A percentile compares a stretch with the other conserved stretches of the same genome.
phyloP scores from a whole-genome alignment of 2,888 invertebrate species.

The Drosophila nr. perissopoda region DNA sequence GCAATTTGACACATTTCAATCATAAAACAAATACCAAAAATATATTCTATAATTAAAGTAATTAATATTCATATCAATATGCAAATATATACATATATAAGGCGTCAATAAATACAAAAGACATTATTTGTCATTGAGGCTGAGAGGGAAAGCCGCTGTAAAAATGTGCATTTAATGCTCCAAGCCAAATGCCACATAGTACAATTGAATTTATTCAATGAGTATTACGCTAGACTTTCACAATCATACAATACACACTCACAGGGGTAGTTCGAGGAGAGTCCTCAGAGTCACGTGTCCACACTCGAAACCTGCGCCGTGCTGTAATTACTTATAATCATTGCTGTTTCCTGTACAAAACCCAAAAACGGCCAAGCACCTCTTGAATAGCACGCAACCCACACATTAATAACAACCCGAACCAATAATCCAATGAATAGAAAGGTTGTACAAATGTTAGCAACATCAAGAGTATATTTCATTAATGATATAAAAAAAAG shows the following conservation, averaged over 20 bases:
- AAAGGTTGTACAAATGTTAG: not conserved
- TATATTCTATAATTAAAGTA: conserved; percentile 40
- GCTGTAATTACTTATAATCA: conserved; percentile 68
- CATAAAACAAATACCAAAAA: conserved; percentile 83
- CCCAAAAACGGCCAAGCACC: conserved; percentile 27
- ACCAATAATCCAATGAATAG: not conserved
- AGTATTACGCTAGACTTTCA: conserved; percentile 13
- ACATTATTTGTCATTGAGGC: conserved; percentile 59
- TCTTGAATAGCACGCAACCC: conserved; percentile 65
- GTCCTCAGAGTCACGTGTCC: conserved; percentile 61
- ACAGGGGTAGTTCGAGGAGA: conserved; percentile 28
- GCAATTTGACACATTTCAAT: conserved; percentile 85
- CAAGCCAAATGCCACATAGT: not conserved
- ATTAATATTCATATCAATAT: conserved; percentile 40
- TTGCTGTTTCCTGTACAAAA: conserved; percentile 43
- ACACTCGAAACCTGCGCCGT: conserved; percentile 48
- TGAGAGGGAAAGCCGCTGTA: not conserved
- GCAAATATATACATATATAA: not conserved
- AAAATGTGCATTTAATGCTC: conserved; percentile 17
- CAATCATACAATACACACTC: conserved; percentile 11
- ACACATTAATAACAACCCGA: conserved; percentile 4
- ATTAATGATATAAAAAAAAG: not conserved
- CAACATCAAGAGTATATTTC: not conserved
- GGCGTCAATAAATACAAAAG: conserved; percentile 21
- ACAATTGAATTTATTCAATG: not conserved